Base-by-base conservation (phyloP, 2,797 vertebrate genomes). In the Mus spretus region DNA sequence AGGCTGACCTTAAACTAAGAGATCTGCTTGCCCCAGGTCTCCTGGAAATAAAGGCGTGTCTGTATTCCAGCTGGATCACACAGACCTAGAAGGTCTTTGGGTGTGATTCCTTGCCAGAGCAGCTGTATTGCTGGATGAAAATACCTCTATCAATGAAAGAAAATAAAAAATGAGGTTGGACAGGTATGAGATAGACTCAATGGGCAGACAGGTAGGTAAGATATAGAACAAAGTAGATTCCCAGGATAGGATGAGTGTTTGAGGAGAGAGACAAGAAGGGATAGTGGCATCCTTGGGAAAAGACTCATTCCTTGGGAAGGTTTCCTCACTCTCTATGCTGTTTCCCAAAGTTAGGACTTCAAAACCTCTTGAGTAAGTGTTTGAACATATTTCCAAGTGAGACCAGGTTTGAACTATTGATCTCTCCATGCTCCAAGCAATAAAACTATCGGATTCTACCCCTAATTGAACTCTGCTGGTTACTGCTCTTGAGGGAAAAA, bases 101-200 rank as follows among this genome's bases (percentile, higher is more conserved):
- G 6, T 67, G 65, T 34, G 65, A 67, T 34, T 31, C 31, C 31
- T 67, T 67, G 6, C 65, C 65, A 67, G 65, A 17, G 14, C 65
- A 67, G 14, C 26, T 31, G 63, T 6, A 24, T 17, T 67, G 31
- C 31, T 67, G 14, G 65, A 34, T 67, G 65, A 67, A 67, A 67
- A 67, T 34, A 67, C 34, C 31, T 34, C 31, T 67, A 15, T 5
- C 77, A 28, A 55, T 12, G 24, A 12, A 15, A 79, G 28, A 40
- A 93, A 88, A 96, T 84, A 88, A 14, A 95, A n/a, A 59, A 13
- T 65, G 22, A 19, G 22, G 5, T 59, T 84, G n/a, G 34, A 53
- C 86, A 67, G 50, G 55, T 24, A 75, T 1, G 17, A 59, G 3
- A 6, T 20, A 63, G 53, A 84, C 26, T 13, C 40, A 15, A 7